Evolutionary conservation across 2,888 invertebrate genomes (phyloP), one percentile per base, ranked within the genome.

Genomic region (Polydesmus complanatus): DNA sequence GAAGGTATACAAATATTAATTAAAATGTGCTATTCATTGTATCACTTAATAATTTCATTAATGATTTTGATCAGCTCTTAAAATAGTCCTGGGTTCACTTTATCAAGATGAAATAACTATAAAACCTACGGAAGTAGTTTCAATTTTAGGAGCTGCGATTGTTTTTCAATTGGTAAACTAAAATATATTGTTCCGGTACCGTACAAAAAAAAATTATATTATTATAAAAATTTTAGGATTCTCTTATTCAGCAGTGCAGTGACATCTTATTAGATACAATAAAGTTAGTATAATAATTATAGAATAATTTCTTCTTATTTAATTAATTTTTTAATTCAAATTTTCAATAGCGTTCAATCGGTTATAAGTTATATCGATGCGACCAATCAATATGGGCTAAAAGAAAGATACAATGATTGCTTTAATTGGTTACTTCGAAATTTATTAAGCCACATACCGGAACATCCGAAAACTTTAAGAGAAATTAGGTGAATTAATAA

Each of bases 261-360:
- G 82, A 82, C 68, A 82, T 86, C 49, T 86, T 87, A 86, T 74
- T 79, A 62, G 85, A 86, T 69, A 83, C 83, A n/a, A 81, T 85
- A 49, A 84, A 84, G 64, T n/a, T n/a, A n/a, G n/a, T n/a, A n/a
- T n/a, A n/a, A n/a, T n/a, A n/a, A n/a, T n/a, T n/a, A n/a, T n/a
- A n/a, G n/a, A n/a, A n/a, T n/a, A n/a, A n/a, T n/a, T n/a, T n/a
- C n/a, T n/a, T n/a, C n/a, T n/a, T n/a, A n/a, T n/a, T n/a, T n/a
- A n/a, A n/a, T n/a, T n/a, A n/a, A n/a, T n/a, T n/a, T n/a, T n/a
- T n/a, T n/a, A n/a, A n/a, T n/a, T n/a, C n/a, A n/a, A n/a, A n/a
- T n/a, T n/a, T 52, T 57, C 67, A 66, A 56, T 67, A 72, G 70
- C 67, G 73, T 74, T 2, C 75, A 82, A 74, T 86, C 85, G 21